phyloP scores from a whole-genome alignment of 2,888 invertebrate species.

The Pristionchus exspectatus region DNA sequence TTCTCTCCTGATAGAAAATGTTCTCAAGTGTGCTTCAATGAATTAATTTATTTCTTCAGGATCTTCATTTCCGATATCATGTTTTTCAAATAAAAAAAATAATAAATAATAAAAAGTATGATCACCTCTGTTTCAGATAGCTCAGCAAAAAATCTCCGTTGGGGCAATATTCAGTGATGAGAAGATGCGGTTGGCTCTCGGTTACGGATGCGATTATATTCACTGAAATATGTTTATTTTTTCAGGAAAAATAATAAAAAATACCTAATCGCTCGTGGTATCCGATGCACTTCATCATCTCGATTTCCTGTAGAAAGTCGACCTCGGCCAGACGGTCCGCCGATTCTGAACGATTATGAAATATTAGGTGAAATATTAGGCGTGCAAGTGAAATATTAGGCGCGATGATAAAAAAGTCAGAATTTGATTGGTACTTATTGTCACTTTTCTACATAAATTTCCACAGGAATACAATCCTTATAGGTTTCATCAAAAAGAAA shows the following conservation, averaged over 20 bases:
- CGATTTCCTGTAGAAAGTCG: constrained; percentile 36
- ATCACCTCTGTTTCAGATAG: constrained; percentile 79
- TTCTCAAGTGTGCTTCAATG: not conserved
- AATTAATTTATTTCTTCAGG: not conserved
- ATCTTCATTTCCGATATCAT: too few relatives aligned
- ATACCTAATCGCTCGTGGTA: constrained; percentile 79
- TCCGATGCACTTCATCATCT: constrained; percentile 44
- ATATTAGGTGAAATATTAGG: too few relatives aligned
- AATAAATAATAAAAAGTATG: not conserved
- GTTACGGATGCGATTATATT: constrained; percentile 38
- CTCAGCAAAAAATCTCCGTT: constrained; percentile 28
- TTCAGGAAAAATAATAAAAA: constrained; percentile 95
- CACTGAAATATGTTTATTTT: constrained; percentile 84
- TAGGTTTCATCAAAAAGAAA: not conserved
- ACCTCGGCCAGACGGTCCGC: not conserved
- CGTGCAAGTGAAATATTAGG: not conserved
- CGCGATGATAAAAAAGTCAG: too few relatives aligned
- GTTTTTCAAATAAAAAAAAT: not conserved
- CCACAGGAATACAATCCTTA: not conserved
- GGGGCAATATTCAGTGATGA: constrained; percentile 36
- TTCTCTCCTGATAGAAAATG: not conserved
- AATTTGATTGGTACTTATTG: too few relatives aligned
- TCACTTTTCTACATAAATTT: too few relatives aligned
- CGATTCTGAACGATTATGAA: too few relatives aligned
- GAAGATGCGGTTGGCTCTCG: not conserved